Evolutionary conservation across 2,888 invertebrate species (phyloP).

Genomic region (Cheilosia grossa): DNA sequence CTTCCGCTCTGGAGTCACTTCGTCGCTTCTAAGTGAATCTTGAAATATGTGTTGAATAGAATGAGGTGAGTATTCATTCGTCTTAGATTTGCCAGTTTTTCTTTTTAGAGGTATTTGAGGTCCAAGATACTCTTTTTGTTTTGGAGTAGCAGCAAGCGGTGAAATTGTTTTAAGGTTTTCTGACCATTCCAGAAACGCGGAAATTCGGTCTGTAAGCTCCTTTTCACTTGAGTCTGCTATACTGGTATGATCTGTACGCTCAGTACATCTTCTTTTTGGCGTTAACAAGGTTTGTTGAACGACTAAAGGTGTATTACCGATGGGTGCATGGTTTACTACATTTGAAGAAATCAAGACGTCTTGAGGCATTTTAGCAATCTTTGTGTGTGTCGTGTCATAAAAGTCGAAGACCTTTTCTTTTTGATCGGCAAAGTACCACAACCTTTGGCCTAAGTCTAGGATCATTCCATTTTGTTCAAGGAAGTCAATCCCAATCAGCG

Average conservation of each 20-base stretch:
- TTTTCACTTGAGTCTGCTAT: background rate
- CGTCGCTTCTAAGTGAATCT: too few relatives aligned
- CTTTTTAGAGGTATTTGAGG: background rate
- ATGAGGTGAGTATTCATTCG: constrained; percentile 4
- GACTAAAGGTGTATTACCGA: background rate
- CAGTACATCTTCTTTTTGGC: background rate
- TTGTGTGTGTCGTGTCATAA: constrained; percentile 25
- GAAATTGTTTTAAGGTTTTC: background rate
- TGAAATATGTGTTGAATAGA: too few relatives aligned
- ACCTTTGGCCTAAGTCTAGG: constrained; percentile 24
- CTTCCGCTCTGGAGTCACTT: too few relatives aligned
- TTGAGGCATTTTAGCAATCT: background rate
- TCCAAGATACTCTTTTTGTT: background rate
- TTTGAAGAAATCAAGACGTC: background rate
- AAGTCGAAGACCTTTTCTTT: constrained; percentile 17
- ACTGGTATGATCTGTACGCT: background rate
- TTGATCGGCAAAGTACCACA: constrained; percentile 33
- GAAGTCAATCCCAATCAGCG: constrained; percentile 41
- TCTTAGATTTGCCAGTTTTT: background rate
- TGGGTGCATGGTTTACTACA: background rate
- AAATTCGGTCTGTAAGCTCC: background rate
- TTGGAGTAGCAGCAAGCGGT: background rate
- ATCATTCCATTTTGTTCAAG: constrained; percentile 38
- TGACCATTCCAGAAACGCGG: background rate
- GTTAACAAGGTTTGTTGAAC: constrained; percentile 1